phyloP scores from a whole-genome alignment of 2,113 vertebrate species.

The Cyprinus carpio region DNA sequence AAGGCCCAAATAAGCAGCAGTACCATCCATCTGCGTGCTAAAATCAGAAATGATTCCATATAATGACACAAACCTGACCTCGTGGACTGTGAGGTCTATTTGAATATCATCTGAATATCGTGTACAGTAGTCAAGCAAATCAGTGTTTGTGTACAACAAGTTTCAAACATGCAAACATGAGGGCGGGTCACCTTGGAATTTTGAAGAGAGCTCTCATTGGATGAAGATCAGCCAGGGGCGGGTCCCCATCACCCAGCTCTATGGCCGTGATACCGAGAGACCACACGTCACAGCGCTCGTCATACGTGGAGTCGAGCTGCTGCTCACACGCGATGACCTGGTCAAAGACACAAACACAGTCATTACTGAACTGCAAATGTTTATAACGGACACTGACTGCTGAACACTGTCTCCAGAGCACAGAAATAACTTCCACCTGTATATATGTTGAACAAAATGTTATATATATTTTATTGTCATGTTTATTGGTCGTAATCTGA shows the following conservation, averaged over 20 bases:
- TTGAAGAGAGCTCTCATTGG: constrained; percentile 99
- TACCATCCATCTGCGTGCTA: not conserved
- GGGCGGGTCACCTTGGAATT: constrained; percentile 86
- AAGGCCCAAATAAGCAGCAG: not conserved
- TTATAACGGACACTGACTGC: not conserved
- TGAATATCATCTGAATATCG: not conserved
- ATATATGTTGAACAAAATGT: no score
- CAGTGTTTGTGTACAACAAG: not conserved
- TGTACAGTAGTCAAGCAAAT: no score
- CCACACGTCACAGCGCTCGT: constrained; percentile 95
- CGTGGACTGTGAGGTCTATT: not conserved
- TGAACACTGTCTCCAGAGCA: not conserved
- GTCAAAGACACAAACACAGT: constrained; percentile 29
- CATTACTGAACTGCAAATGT: not conserved
- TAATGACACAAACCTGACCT: not conserved
- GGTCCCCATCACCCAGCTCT: constrained; percentile 93
- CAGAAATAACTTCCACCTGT: not conserved
- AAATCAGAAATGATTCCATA: not conserved
- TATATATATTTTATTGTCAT: no score
- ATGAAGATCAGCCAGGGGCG: constrained; percentile 92
- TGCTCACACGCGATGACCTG: constrained; percentile 98
- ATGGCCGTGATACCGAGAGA: constrained; percentile 95
- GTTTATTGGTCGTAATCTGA: no score
- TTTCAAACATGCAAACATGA: not conserved
- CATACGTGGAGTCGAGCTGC: constrained; percentile 94